phyloP scores from a whole-genome alignment of 92 coral and sea anemone genomes.

The Metridium senile region DNA sequence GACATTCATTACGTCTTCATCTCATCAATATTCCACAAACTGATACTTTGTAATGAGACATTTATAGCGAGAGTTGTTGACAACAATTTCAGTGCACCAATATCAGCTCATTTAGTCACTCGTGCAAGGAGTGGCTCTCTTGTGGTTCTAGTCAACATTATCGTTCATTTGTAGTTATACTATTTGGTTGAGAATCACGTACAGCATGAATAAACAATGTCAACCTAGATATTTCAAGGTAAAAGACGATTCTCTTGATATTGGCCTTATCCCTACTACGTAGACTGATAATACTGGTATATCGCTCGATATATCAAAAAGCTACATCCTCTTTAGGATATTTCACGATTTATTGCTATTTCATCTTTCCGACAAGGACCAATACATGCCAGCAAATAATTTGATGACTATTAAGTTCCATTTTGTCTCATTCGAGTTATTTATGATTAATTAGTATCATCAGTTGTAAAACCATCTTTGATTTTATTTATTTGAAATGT shows the following conservation, averaged over 20 bases:
- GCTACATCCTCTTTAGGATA: not conserved
- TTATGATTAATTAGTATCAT: not conserved
- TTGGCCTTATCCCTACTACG: not conserved
- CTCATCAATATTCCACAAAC: conserved; percentile 1
- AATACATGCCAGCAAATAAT: no score
- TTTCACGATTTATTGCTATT: no score
- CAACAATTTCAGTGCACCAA: not conserved
- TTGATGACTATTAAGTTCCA: no score
- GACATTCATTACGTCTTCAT: no score
- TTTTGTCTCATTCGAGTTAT: no score
- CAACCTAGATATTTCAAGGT: not conserved
- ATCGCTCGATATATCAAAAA: not conserved
- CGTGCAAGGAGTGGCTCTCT: not conserved
- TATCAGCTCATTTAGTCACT: not conserved
- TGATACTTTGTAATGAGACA: not conserved
- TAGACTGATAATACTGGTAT: no score
- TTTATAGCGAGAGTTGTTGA: conserved; percentile 13
- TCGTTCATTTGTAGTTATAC: not conserved
- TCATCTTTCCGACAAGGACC: no score
- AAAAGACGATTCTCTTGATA: not conserved
- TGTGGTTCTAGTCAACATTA: not conserved
- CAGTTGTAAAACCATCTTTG: not conserved
- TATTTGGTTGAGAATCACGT: not conserved
- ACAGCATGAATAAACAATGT: not conserved
- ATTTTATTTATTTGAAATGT: no score